These are phyloP conservation scores for Astropecten irregularis DNA, from an alignment of 53 echinoderm and acorn worm genomes.

Conservation along the genomic window DNA sequence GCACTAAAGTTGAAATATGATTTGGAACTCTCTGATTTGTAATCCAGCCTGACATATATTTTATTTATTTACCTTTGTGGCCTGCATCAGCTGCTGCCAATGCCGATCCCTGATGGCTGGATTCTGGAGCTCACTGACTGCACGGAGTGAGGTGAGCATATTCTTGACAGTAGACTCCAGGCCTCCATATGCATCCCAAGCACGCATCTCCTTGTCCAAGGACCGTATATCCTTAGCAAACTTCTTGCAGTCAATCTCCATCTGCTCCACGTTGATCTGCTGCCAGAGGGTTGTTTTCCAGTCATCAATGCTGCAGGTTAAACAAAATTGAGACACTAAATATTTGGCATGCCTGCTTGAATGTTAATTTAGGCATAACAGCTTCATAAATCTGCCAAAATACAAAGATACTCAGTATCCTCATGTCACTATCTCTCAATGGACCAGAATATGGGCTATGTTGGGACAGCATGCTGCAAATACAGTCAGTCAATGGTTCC, in stretches of 20 bases:
- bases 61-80: conserved; percentile 95
- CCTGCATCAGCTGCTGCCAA: conserved; percentile 99
- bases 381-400: no score
- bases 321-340: neutral
- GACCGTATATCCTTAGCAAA: conserved; percentile 97
- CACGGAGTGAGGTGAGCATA: conserved; percentile 97
- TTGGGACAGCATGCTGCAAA: no score
- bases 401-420: no score
- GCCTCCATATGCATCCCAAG: conserved; percentile 94
- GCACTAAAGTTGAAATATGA: no score
- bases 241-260: conserved; percentile 99
- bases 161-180: conserved; percentile 96
- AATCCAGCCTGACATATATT: no score
- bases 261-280: conserved; percentile 99
- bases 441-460: no score
- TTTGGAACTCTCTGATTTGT: no score
- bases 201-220: conserved; percentile 98
- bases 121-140: conserved; percentile 96
- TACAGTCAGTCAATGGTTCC: no score
- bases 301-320: conserved; percentile 70
- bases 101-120: conserved; percentile 96
- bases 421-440: no score
- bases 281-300: conserved; percentile 98
- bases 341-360: no score
- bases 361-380: no score